Conservation (phyloP, 92 coral and sea anemone species). For the Umimayanthus kanabou region DNA sequence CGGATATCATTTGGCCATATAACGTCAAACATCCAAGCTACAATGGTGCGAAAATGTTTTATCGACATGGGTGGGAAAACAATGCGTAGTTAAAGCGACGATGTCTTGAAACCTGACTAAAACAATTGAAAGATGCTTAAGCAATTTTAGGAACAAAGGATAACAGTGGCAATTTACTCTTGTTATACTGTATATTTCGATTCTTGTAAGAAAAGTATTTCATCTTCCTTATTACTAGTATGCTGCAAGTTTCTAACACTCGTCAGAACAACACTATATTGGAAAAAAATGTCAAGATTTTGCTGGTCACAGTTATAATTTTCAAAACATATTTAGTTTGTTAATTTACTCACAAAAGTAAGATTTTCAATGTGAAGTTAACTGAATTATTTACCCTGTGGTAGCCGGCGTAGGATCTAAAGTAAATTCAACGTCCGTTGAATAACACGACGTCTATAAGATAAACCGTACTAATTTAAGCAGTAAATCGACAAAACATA, state of each 20-base stretch:
- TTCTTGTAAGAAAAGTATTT: neutral
- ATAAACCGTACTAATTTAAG: neutral
- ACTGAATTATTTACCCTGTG: neutral
- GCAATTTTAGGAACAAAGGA: neutral
- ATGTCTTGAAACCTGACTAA: neutral
- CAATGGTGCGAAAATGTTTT: neutral
- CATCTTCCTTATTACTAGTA: neutral
- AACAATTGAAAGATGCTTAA: neutral
- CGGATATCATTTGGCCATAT: neutral
- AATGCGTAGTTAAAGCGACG: neutral
- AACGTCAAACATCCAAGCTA: neutral
- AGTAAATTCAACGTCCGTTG: neutral
- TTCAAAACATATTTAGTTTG: neutral
- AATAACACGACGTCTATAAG: neutral
- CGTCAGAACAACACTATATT: neutral
- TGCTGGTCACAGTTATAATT: neutral
- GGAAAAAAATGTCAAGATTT: neutral
- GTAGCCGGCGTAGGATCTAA: neutral
- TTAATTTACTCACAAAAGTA: neutral
- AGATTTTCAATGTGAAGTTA: neutral
- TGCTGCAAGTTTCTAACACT: neutral
- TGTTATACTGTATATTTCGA: neutral
- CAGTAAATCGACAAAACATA: neutral
- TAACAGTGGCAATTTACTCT: neutral
- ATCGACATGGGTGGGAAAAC: neutral